Evolutionary conservation across 2,113 vertebrate genomes (phyloP), one percentile per base, ranked within the genome.

Genomic region (Argyrosomus japonicus): DNA sequence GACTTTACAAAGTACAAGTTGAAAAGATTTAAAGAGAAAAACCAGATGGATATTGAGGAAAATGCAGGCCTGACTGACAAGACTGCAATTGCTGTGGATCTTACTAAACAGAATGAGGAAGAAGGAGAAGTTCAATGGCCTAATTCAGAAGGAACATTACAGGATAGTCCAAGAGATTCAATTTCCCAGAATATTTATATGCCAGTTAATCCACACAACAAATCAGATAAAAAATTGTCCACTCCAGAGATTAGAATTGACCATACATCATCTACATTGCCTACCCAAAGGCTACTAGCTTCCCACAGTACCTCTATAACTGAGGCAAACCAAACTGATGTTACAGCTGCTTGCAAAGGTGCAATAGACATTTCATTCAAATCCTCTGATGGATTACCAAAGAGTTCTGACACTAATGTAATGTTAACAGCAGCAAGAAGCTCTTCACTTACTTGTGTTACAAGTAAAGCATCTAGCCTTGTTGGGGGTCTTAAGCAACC

Each of bases 1-100:
- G 94, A 96, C 71, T 95, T 93, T 70, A 94, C 95, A 78, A 95
- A 90, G 70, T 86, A 91, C 65, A 94, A 93, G 10, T 50, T 88
- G 18, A 95, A 94, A 89, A 87, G 68, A 71, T 76, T 74, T 1
- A 94, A 90, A 72, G 89, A 89, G 70, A 93, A 86, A 50, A 80
- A 85, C 47, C 70, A 80, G 21, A 58, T 58, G 19, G 74, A 90
- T 32, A 18, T 51, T 9, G 14, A 63, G 7, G 18, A 18, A 56
- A 71, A 70, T 54, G 5, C 17, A 5, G 64, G 84, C n/a, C 45
- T 79, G 10, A 51, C 53, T 58, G 74, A 58, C 21, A 71, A 76
- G 5, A 54, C 53, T 6, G 47, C 25, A 50, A 14, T 62, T 72
- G 90, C 68, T 73, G 79, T 93, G 63, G 88, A 95, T 88, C 89